Evolutionary conservation across 2,797 vertebrate genomes (phyloP).

Genomic region (Odontamblyopus lacepedii): DNA sequence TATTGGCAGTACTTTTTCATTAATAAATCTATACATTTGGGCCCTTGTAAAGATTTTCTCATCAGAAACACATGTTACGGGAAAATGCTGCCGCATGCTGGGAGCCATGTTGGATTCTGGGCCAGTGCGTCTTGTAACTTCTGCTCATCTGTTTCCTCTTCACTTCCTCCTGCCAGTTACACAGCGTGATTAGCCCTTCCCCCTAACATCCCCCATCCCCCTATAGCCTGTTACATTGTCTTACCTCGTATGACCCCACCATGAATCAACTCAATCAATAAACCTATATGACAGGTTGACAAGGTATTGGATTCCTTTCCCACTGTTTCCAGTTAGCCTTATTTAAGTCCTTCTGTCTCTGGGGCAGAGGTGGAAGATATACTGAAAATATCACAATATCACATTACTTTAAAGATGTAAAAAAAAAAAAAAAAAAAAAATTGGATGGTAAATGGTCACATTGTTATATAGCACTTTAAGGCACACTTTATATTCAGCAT

Average conservation of each 20-base stretch:
- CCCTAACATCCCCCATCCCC: no score
- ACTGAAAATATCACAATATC: no score
- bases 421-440: no score
- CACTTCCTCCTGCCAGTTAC: conserved; percentile 1
- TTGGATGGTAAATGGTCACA: no score
- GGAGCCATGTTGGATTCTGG: conserved; percentile 67
- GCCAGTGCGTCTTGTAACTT: conserved; percentile 52
- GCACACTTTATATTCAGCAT: no score
- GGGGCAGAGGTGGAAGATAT: no score
- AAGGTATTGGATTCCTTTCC: not conserved
- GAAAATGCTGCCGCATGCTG: conserved; percentile 41
- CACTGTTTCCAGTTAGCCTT: not conserved
- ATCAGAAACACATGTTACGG: not conserved
- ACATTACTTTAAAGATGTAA: no score
- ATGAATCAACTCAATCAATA: not conserved
- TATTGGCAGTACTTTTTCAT: not conserved
- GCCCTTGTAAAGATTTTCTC: not conserved
- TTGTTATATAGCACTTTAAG: no score
- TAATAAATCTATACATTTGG: not conserved
- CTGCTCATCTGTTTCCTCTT: conserved; percentile 24
- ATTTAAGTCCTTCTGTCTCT: not conserved
- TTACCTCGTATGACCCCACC: conserved; percentile 3
- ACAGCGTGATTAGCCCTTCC: not conserved
- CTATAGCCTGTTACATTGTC: conserved; percentile 3
- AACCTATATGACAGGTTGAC: not conserved